Base-by-base conservation (phyloP, 64 coral and sea anemone species). In the Montipora efflorescens region DNA sequence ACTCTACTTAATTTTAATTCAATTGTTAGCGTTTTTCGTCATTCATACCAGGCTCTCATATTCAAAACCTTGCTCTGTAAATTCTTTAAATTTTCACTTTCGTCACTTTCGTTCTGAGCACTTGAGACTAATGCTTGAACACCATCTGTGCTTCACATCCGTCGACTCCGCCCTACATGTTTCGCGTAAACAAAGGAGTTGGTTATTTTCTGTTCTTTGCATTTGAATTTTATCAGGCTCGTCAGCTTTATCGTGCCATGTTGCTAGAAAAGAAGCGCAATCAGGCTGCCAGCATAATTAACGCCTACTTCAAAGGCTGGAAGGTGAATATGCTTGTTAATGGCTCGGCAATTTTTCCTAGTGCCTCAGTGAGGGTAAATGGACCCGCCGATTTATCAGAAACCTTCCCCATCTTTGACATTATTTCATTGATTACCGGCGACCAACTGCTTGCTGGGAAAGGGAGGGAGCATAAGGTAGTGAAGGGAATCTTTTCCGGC, bases 241-340 rank as follows among this genome's bases (percentile, higher is more conserved):
- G 81, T 4, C 64, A 84, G 47, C 81, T 84, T 47, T 61, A 64
- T 43, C 61, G 81, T 46, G 45, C 81, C 81, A 84, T 84, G 61
- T 44, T 64, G 28, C 59, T 84, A 43, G 81, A 84, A 84, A 84
- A 84, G 61, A 84, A 68, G 59, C 81, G 81, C 20, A 84, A n/a
- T 11, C 13, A 84, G 14, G 81, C 81, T 9, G 81, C 81, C 12
- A 48, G 21, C 44, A 67, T 68, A 45, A 84, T 84, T 7, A 23
- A 55, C 5, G 81, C 81, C 45, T 84, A 84, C 19, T 84, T 15
- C 59, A 84, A 1, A 18, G 81, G 81, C 59, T 84, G 59, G 81
- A 69, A 84, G 81, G 81, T 86, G 82, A 85, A 78, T 78, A 78
- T 49, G 22, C 74, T 11, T 74, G 25, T 64, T 64, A 71, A 5